phyloP scores from a whole-genome alignment of 2,888 invertebrate species.

The Choreutis nemorana region DNA sequence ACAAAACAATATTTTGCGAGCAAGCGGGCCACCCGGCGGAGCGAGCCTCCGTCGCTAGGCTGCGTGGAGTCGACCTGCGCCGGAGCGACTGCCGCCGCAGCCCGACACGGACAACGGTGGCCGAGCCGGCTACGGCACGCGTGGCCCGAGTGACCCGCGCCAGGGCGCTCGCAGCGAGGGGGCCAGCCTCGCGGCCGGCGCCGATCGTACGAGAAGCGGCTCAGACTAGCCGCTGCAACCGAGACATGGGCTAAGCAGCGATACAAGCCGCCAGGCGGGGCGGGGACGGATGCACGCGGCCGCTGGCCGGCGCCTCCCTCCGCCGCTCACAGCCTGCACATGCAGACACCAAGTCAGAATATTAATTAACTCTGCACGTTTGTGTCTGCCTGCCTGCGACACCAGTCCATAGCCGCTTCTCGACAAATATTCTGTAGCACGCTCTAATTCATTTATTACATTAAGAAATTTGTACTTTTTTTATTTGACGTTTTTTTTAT shows the following conservation, averaged over 20 bases:
- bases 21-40: conserved; percentile 3
- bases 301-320: conserved; percentile 31
- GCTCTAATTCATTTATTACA: conserved; percentile 13
- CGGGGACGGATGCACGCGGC: conserved; percentile 23
- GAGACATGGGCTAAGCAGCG: conserved; percentile 46
- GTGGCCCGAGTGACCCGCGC: too few species aligned
- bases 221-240: conserved; percentile 52
- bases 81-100: conserved; percentile 62
- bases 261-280: conserved; percentile 40
- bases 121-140: too few species aligned
- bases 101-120: too few species aligned
- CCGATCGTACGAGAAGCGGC: conserved; percentile 48
- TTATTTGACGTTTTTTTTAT: conserved; percentile 2
- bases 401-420: conserved; percentile 51
- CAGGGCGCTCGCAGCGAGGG: too few species aligned
- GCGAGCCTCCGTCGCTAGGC: neutral
- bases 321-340: conserved; percentile 59
- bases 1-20: too few species aligned
- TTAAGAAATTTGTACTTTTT: conserved; percentile 8
- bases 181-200: conserved; percentile 22
- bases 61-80: conserved; percentile 23
- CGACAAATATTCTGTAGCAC: too few species aligned
- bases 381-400: conserved; percentile 19
- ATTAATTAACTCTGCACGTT: too few species aligned
- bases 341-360: conserved; percentile 51